Evolutionary conservation across 1,140 invertebrate genomes (phyloP).

Genomic region (Leptinotarsa texana): DNA sequence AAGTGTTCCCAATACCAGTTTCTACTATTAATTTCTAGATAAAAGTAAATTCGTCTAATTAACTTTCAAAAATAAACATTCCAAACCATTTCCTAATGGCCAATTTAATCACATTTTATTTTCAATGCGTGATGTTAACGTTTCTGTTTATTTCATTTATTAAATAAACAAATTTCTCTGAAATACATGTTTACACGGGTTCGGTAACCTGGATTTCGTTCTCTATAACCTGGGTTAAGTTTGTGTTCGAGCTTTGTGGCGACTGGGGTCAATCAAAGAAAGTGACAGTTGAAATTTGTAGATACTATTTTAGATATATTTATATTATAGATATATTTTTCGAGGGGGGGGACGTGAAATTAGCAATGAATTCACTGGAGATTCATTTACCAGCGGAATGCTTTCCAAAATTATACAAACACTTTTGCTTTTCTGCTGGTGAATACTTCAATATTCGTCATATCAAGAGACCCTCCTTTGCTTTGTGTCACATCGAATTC

Average conservation of each 20-base stretch:
- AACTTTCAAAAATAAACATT: neutral
- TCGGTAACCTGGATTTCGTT: neutral
- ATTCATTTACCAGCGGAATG: too few relatives aligned
- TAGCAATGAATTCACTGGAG: too few relatives aligned
- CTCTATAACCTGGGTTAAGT: neutral
- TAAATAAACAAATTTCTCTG: conserved; percentile 2
- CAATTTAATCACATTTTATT: neutral
- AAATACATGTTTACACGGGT: neutral
- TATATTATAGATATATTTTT: too few relatives aligned
- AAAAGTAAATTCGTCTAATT: conserved; percentile 4
- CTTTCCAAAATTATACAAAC: too few relatives aligned
- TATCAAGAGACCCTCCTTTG: neutral
- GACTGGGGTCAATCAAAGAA: too few relatives aligned
- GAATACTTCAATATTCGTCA: neutral
- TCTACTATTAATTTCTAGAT: neutral
- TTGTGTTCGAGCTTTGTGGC: too few relatives aligned
- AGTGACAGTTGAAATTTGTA: too few relatives aligned
- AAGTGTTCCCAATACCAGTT: conserved; percentile 3
- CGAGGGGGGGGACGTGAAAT: too few relatives aligned
- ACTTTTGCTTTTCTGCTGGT: neutral
- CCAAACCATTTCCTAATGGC: neutral
- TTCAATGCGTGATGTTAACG: neutral
- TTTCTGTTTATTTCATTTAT: neutral
- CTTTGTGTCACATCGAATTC: neutral
- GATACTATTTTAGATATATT: too few relatives aligned